Percentiles rank a stretch among this genome's conserved stretches.
Evolutionary conservation across 2,113 vertebrate genomes (phyloP).

Genomic region (Trichomycterus rosablanca): DNA sequence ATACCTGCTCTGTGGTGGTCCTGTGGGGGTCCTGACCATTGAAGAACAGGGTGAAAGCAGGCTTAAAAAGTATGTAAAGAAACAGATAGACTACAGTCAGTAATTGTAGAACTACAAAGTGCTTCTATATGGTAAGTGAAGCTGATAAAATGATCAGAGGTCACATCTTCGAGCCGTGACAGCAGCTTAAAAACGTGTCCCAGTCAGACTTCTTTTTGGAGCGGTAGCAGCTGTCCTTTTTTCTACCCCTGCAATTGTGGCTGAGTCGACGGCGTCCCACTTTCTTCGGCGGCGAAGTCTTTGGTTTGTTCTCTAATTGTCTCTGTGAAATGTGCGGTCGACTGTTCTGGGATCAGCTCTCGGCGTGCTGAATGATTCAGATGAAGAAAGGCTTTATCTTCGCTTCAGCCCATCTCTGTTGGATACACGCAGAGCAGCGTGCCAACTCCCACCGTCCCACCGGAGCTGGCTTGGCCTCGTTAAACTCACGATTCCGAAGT

Average conservation of each 20-base stretch:
- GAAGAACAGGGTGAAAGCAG: too few species aligned
- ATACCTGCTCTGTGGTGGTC: too few species aligned
- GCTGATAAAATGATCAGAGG: too few species aligned
- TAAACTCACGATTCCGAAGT: slow-evolving; percentile 29
- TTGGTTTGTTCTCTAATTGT: slow-evolving; percentile 66
- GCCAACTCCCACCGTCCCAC: slow-evolving; percentile 38
- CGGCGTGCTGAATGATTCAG: slow-evolving; percentile 40
- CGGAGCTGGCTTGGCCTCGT: slow-evolving; percentile 31
- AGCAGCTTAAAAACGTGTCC: slow-evolving; percentile 19
- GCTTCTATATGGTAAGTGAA: too few species aligned
- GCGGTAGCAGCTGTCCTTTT: slow-evolving; percentile 34
- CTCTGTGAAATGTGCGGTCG: slow-evolving; percentile 58
- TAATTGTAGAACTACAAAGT: too few species aligned
- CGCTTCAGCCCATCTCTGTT: slow-evolving; percentile 1
- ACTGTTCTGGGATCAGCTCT: slow-evolving; percentile 44
- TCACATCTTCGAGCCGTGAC: slow-evolving; percentile 45
- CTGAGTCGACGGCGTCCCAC: slow-evolving; percentile 26
- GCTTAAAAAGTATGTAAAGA: too few species aligned
- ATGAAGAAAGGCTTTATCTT: slow-evolving; percentile 17
- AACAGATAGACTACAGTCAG: too few species aligned
- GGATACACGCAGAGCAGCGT: slow-evolving; percentile 10
- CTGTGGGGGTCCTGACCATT: too few species aligned
- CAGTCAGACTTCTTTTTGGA: slow-evolving; percentile 35
- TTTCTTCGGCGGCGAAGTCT: slow-evolving; percentile 39
- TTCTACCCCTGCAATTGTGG: slow-evolving; percentile 43